phyloP scores from a whole-genome alignment of 2,888 invertebrate species.

The Schizotus pectinicornis region DNA sequence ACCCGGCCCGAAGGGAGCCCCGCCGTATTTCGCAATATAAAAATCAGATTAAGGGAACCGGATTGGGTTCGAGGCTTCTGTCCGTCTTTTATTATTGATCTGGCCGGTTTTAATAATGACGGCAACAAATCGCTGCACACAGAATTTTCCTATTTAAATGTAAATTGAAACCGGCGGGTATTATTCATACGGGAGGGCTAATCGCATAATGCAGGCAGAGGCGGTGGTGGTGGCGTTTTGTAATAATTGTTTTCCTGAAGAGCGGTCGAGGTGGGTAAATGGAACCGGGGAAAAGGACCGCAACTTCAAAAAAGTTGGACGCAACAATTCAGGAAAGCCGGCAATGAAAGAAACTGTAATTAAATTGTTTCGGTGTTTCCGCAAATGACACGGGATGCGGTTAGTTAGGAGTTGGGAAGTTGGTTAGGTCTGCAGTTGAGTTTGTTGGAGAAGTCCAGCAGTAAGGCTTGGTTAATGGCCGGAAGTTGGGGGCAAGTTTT shows the following conservation, averaged over 20 bases:
- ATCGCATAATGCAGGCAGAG: conserved; percentile 19
- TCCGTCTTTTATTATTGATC: conserved; percentile 36
- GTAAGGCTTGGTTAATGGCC: too few species aligned
- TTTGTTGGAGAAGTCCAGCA: conserved; percentile 12
- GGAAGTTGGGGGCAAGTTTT: too few species aligned
- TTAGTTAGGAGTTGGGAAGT: conserved; percentile 33
- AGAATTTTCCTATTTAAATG: conserved; percentile 33
- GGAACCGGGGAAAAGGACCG: not conserved
- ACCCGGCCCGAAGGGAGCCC: conserved; percentile 26
- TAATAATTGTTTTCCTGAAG: conserved; percentile 21
- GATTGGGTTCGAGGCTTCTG: conserved; percentile 32
- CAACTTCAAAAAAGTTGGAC: conserved; percentile 16
- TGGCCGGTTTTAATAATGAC: conserved; percentile 13
- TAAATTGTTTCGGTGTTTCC: conserved; percentile 36
- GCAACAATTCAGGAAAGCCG: conserved; percentile 26
- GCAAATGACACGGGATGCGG: conserved; percentile 36
- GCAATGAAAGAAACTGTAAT: conserved; percentile 37
- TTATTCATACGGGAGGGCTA: conserved; percentile 29
- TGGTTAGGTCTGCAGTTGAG: conserved; percentile 31
- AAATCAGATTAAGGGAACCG: conserved; percentile 37
- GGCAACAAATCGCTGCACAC: not conserved
- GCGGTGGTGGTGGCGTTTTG: conserved; percentile 16
- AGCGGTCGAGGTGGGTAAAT: not conserved
- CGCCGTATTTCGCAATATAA: conserved; percentile 39
- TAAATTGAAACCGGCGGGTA: conserved; percentile 33